Percentiles rank a stretch among this genome's conserved stretches.
phyloP scores from a whole-genome alignment of 2,113 vertebrate genomes.

The Uria lomvia region DNA sequence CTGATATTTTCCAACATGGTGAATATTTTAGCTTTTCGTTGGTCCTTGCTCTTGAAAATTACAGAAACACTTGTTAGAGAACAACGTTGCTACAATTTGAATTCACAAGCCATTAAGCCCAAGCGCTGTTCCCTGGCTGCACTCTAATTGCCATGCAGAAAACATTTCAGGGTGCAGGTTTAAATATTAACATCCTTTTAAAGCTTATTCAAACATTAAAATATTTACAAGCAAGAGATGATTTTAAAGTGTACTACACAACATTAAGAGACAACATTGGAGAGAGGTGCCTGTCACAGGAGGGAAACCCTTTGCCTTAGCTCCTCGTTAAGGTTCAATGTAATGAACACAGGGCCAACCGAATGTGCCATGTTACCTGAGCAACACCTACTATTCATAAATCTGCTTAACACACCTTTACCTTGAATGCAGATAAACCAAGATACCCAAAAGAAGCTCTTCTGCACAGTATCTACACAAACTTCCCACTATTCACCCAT shows the following conservation, averaged over 20 bases:
- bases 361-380: not conserved
- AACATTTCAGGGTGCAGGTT: not conserved
- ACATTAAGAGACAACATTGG: not conserved
- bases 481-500: not conserved
- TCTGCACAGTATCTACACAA: not conserved
- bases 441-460: not conserved
- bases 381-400: not conserved
- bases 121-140: not conserved
- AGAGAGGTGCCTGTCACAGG: not conserved
- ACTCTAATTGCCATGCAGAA: not conserved
- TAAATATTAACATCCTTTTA: slow-evolving; percentile 9
- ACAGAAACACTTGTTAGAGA: not conserved
- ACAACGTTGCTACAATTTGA: not conserved
- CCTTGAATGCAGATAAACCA: not conserved
- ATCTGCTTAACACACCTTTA: not conserved
- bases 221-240: not conserved
- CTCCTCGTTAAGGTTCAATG: not conserved
- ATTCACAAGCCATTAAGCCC: not conserved
- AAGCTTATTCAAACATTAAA: not conserved
- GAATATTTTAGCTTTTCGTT: not conserved
- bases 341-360: not conserved
- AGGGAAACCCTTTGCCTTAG: not conserved
- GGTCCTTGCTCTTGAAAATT: not conserved
- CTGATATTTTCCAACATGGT: not conserved
- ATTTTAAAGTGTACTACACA: not conserved